Evolutionary conservation across 2,888 invertebrate species (phyloP).

Genomic region (Gymnoscelis rufifasciata): DNA sequence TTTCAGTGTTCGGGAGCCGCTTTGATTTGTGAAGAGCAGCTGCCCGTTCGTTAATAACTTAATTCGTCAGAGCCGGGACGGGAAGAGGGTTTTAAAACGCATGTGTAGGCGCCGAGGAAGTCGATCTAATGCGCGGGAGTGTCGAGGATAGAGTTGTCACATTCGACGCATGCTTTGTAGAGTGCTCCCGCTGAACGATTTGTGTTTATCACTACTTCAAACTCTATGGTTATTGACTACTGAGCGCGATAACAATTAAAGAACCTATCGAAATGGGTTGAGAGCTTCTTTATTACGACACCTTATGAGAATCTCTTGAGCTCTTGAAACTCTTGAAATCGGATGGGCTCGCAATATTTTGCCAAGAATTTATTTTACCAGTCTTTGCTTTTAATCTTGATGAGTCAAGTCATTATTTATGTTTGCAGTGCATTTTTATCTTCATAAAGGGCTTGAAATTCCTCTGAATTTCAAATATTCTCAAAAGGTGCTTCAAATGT

Average conservation of each 20-base stretch:
- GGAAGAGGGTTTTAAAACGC: conserved; percentile 66
- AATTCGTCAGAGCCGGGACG: conserved; percentile 75
- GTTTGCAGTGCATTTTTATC: not conserved
- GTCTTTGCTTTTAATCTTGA: too few species aligned
- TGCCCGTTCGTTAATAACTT: conserved; percentile 76
- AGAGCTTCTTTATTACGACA: conserved; percentile 16
- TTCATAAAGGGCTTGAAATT: conserved; percentile 20
- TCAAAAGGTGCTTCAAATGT: conserved; percentile 47
- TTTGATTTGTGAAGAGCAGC: conserved; percentile 77
- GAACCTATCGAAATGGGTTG: conserved; percentile 27
- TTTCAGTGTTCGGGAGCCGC: conserved; percentile 59
- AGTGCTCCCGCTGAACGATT: conserved; percentile 58
- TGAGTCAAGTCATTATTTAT: too few species aligned
- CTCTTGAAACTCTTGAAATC: not conserved
- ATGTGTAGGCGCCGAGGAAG: conserved; percentile 63
- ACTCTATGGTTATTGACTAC: conserved; percentile 53
- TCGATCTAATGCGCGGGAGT: conserved; percentile 53
- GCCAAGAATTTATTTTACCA: not conserved
- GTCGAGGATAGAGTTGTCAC: conserved; percentile 49
- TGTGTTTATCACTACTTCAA: conserved; percentile 57
- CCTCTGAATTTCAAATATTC: conserved; percentile 21
- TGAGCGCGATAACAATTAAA: conserved; percentile 53
- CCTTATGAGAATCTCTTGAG: conserved; percentile 10
- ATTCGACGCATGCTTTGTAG: conserved; percentile 28
- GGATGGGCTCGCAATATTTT: conserved; percentile 3